Base-by-base conservation (phyloP, 1,140 invertebrate genomes). In the Melipona quadrifasciata region DNA sequence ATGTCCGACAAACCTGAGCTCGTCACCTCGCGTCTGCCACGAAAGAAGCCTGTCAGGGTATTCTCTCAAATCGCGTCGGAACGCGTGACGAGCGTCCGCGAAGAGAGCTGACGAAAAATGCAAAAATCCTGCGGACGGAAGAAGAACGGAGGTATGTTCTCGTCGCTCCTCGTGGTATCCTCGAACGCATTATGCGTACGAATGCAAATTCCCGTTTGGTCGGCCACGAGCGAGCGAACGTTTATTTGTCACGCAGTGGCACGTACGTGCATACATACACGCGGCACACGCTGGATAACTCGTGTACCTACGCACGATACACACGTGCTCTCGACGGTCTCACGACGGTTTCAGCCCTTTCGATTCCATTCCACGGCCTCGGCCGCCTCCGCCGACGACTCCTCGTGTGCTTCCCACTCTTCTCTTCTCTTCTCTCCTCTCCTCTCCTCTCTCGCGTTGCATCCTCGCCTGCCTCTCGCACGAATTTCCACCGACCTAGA, bases 201-300 rank as follows among this genome's bases (percentile, higher is more conserved):
- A 89, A 91, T 90, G 90, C 87, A 89, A 91, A 90, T 91, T 89
- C 89, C 81, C 72, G 85, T 85, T 82, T 77, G 71, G 73, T 82
- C 67, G 87, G 79, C 80, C 76, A 68, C 71, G 80, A 85, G 67
- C 81, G 67, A 89, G 75, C 85, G 79, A 68, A 85, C 89, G 85
- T 87, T 91, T 90, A 91, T 91, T 91, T 91, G 90, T 91, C 90
- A 90, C 89, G 89, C 84, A 83, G 79, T 87, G 39, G 39, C 82
- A 88, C 85, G 74, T 65, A 75, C 76, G 74, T 85, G 80, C 85
- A 86, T 72, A 47, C 8, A 47, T 8, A 10, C 39, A 39, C 34
- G 34, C 2, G 34, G 3, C 0, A 47, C 53, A 34, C 74, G 82
- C 64, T n/a, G n/a, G n/a, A n/a, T n/a, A n/a, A n/a, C n/a, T n/a